phyloP scores from a whole-genome alignment of 2,797 vertebrate species.

The Chloroceryle amazona region DNA sequence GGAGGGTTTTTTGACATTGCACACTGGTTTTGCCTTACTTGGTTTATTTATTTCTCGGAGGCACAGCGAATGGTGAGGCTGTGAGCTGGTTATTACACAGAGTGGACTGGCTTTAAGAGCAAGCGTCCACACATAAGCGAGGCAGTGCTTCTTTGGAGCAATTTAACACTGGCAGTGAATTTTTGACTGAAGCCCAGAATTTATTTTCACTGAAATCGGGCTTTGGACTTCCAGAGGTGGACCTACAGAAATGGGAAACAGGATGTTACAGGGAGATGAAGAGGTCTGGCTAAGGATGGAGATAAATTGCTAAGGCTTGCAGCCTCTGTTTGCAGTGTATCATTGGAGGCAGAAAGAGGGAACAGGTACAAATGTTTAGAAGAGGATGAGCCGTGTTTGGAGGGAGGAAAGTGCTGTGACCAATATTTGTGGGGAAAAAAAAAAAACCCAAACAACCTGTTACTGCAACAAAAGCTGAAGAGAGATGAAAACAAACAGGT shows the following conservation, averaged over 20 bases:
- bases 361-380: background rate
- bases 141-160: background rate
- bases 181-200: background rate
- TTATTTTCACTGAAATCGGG: background rate
- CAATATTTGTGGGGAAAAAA: constrained; percentile 8
- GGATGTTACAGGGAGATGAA: background rate
- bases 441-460: background rate
- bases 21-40: background rate
- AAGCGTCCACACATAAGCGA: background rate
- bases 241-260: background rate
- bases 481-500: constrained; percentile 46
- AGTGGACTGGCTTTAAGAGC: background rate
- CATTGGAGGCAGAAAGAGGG: background rate
- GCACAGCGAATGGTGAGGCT: background rate
- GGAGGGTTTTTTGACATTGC: background rate
- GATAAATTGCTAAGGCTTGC: background rate
- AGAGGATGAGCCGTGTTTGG: constrained; percentile 19
- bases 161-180: background rate
- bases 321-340: background rate
- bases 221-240: background rate
- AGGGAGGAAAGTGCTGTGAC: constrained; percentile 15
- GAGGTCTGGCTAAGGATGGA: background rate
- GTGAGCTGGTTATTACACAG: background rate
- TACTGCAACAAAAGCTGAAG: constrained; percentile 55
- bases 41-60: background rate